Base-by-base conservation (phyloP, 2,888 invertebrate species). In the Cerceris ruficornis region DNA sequence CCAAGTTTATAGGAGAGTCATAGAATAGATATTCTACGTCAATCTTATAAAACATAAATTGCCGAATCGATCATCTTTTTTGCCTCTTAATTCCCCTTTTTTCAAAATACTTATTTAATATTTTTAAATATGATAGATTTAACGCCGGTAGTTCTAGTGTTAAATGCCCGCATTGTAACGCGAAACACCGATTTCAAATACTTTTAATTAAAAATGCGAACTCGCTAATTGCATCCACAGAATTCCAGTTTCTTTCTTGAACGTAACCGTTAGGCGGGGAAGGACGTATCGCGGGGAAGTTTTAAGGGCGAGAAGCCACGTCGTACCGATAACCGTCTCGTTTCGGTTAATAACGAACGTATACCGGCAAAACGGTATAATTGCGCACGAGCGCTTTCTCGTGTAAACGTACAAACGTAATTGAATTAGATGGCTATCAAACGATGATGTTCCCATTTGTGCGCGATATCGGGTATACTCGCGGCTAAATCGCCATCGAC, bases 371-470 rank as follows among this genome's bases (percentile, higher is more conserved):
- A 11, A 46, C 46, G 8, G 52, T 62, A 61, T 62, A 75, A 75
- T 75, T 60, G 50, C 41, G 57, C 50, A 46, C 52, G 67, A 42
- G 50, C 6, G 2, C 1, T 55, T 61, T 17, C 28, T 28, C 4
- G 28, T 28, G 28, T 28, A 4, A 28, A 28, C 4, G 28, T 28
- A 28, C 28, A 28, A 28, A 15, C 41, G 46, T 72, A 62, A 77
- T 69, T 52, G 66, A 77, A 66, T 79, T 71, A 66, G 72, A 79
- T 77, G 14, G 71, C 46, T 77, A 71, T 76, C 77, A 68, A 71
- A 60, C 50, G 14, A 59, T 46, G 52, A 41, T 43, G 58, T 62
- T 43, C 41, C 50, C 46, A 43, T 67, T 71, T 62, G 66, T 61
- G 13, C 59, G 49, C 50, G 17, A 50, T 14, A 49, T 15, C n/a